Base-by-base conservation (phyloP, 1,140 invertebrate species). In the Lucilia cuprina region DNA sequence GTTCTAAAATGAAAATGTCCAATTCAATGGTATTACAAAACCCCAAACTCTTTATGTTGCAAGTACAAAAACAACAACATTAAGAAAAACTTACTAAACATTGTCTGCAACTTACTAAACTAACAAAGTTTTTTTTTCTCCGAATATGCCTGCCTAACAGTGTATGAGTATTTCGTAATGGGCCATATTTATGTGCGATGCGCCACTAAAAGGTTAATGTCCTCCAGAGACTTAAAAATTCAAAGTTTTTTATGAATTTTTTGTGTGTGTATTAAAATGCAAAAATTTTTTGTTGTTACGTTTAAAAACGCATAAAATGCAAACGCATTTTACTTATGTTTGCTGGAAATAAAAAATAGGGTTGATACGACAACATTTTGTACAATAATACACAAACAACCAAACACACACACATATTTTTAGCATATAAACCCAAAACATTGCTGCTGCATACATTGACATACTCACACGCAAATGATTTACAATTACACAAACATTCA, bases 121-220 rank as follows among this genome's bases (percentile, higher is more conserved):
- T 14, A 14, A 41, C 41, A 30, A 30, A 49, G 25, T 30, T 30
- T 30, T 30, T 30, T 30, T 30, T 30, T 30, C 3, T 30, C 1
- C 25, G 49, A 12, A 49, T 2, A 5, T 49, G 13, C 9, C 9
- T 49, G 49, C 13, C 17, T 65, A 19, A n/a, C 14, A n/a, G 60
- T n/a, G n/a, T 70, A 19, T 2, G 65, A 19, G n/a, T 21, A 21
- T 70, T 70, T 70, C 21, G 65, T 21, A 70, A 70, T 70, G 65
- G 65, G 65, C 65, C 65, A 70, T 78, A 30, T 19, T 41, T 80
- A 7, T 47, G 3, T 80, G 77, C 41, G 9, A 25, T 80, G 77
- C 77, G 49, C 77, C 77, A 80, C 77, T 50, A 21, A 80, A 80
- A 80, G 77, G 77, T 80, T 80, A 80, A 80, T 80, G 77, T 80